Evolutionary conservation across 2,797 vertebrate genomes (phyloP), one percentile per base, ranked within the genome.

Genomic region (Oreochromis grahami): DNA sequence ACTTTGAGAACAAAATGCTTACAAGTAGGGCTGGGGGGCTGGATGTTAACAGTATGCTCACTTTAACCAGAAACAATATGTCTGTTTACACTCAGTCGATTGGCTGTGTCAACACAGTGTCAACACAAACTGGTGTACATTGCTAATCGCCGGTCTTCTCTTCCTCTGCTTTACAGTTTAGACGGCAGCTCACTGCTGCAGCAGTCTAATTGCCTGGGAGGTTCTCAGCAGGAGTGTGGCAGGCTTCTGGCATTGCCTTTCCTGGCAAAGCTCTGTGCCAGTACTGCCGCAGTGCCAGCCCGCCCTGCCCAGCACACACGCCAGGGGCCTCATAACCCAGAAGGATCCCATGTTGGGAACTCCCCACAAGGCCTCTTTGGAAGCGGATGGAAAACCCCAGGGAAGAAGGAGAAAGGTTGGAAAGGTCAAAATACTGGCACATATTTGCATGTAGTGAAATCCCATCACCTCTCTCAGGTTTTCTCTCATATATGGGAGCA

Each of bases 341-440:
- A 95, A 95, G 91, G 90, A 86, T 88, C 85, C 87, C 94, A 63
- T 88, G 85, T 91, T 81, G 90, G 83, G 91, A 81, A 60, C 91
- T 88, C 87, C 92, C 91, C 78, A 87, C 78, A 84, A 89, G 79
- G 84, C 88, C 89, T 88, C 85, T 90, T 85, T 87, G 85, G 92
- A 93, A 92, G 89, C 89, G 93, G 92, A 95, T 92, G 92, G 86
- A 86, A 88, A 94, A 89, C 90, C 83, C 89, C 89, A n/a, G 90
- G 89, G 90, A 88, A 79, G 90, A 89, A 51, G 76, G 82, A 82
- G 76, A 91, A 93, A 88, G 91, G 85, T 88, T 87, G 92, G 76
- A 94, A 94, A 95, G 93, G 93, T 95, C 92, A 92, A 68, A 83
- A 80, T 60, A 70, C 77, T 86, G 89, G 48, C 70, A 78, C 79